Evolutionary conservation across 2,888 invertebrate genomes (phyloP).

Genomic region (Calameuta idolon): DNA sequence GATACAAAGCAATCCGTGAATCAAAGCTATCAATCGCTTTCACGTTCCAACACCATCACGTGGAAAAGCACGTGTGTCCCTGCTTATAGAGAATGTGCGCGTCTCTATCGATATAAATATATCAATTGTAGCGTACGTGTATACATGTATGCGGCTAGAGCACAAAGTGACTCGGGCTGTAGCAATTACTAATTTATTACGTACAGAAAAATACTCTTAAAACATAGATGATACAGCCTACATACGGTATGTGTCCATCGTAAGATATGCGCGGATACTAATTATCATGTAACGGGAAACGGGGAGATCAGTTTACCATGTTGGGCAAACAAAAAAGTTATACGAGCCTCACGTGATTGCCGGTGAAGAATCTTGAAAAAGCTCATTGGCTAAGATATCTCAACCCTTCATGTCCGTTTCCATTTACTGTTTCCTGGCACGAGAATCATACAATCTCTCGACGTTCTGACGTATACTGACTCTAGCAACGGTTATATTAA

Average conservation of each 20-base stretch:
- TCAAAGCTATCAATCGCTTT: background rate
- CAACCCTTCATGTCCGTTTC: background rate
- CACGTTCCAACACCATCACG: background rate
- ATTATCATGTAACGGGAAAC: background rate
- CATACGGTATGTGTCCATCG: conserved; percentile 36
- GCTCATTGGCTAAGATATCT: background rate
- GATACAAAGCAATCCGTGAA: background rate
- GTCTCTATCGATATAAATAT: background rate
- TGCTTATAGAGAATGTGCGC: background rate
- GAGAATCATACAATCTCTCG: background rate
- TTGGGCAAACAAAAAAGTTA: background rate
- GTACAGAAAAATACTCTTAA: conserved; percentile 46
- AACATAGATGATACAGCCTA: conserved; percentile 22
- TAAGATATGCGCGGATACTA: conserved; percentile 13
- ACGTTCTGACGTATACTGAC: background rate
- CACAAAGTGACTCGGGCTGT: background rate
- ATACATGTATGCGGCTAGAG: background rate
- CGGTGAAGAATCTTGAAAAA: background rate
- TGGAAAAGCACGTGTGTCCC: background rate
- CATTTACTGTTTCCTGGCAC: background rate
- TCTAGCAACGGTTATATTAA: background rate
- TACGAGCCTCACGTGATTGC: background rate
- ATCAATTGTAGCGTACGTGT: background rate
- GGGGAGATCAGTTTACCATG: background rate
- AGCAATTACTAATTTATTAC: conserved; percentile 23